Conservation (phyloP, 1,140 invertebrate genomes). For the Diorhabda elongata region DNA sequence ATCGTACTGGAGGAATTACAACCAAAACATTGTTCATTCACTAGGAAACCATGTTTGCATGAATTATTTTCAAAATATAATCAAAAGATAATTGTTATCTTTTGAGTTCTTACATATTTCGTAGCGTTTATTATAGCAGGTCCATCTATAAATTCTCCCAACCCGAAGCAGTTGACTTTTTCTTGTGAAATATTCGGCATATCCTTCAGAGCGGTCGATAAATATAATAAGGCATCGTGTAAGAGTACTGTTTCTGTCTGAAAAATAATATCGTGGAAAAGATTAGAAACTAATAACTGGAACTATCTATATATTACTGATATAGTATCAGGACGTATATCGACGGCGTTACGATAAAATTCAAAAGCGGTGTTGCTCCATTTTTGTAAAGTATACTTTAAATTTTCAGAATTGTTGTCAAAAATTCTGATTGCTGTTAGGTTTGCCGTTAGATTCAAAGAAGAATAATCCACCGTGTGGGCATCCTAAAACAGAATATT, state of each 20-base stretch:
- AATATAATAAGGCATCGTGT: conserved; percentile 8
- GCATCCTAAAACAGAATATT: conserved; percentile 35
- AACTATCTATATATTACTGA: not conserved
- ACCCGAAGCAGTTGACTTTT: conserved; percentile 1
- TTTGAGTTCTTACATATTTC: not conserved
- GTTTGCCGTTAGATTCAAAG: conserved; percentile 58
- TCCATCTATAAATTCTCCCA: not conserved
- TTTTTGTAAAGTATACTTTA: conserved; percentile 44
- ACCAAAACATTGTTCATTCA: too few relatives aligned
- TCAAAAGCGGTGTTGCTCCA: conserved; percentile 25
- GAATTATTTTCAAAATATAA: too few relatives aligned
- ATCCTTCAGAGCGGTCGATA: conserved; percentile 4
- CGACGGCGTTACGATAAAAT: not conserved
- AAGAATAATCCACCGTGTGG: conserved; percentile 36
- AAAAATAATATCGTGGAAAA: not conserved
- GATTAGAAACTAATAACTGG: not conserved
- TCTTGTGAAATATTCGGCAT: not conserved
- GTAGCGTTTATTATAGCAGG: not conserved
- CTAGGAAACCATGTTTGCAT: too few relatives aligned
- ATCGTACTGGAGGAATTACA: too few relatives aligned
- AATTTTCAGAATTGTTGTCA: conserved; percentile 53
- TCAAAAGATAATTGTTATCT: too few relatives aligned
- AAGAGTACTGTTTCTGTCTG: conserved; percentile 17
- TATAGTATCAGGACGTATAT: not conserved
- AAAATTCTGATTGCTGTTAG: conserved; percentile 71